Conservation (phyloP, 2,113 vertebrate genomes). For the Rhipidura dahli region DNA sequence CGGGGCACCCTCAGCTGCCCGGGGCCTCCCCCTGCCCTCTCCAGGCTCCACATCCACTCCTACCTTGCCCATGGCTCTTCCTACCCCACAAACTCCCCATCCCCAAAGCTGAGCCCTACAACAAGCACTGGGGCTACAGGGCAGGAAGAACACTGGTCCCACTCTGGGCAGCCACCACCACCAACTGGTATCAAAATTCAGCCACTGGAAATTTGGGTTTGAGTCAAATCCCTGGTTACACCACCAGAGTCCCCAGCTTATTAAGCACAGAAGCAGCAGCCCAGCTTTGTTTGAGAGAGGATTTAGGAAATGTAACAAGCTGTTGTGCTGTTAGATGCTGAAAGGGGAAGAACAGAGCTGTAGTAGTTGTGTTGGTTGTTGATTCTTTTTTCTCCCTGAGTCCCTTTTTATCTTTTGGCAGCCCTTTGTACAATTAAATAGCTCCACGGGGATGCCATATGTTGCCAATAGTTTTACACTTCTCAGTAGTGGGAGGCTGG, state of each 20-base stretch:
- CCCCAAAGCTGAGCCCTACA: not conserved
- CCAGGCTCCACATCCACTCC: not conserved
- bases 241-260: not conserved
- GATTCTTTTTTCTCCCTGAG: not conserved
- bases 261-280: not conserved
- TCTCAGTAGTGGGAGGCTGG: slow-evolving; percentile 68
- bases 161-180: accelerated
- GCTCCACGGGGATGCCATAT: slow-evolving; percentile 70
- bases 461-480: slow-evolving; percentile 73
- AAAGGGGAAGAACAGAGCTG: slow-evolving; percentile 30
- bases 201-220: not conserved
- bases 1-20: not conserved
- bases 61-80: not conserved
- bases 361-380: not conserved
- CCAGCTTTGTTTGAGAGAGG: slow-evolving; percentile 12
- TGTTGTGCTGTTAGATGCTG: slow-evolving; percentile 49
- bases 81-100: not conserved
- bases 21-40: not conserved
- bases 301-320: slow-evolving; percentile 55
- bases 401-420: slow-evolving; percentile 69
- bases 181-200: not conserved
- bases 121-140: not conserved
- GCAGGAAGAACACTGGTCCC: not conserved
- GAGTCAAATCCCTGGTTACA: not conserved
- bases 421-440: slow-evolving; percentile 70